These are phyloP conservation scores for Clavelina lepadiformis DNA, from an alignment of 23 tunicate genomes.

Conservation along the genomic window DNA sequence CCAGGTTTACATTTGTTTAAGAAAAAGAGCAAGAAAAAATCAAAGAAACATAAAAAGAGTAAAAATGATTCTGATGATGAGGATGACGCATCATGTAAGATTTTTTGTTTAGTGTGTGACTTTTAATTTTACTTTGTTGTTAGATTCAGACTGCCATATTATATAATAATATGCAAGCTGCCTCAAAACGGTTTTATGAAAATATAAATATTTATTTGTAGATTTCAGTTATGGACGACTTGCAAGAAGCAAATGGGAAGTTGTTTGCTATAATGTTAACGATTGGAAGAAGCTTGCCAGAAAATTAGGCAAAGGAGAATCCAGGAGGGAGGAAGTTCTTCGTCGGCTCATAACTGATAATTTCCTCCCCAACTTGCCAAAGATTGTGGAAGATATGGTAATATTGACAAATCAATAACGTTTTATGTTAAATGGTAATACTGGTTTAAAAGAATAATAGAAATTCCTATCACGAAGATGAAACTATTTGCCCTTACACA, in stretches of 20 bases:
- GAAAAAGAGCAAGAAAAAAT: slow-evolving; percentile 4
- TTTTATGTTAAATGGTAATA: no score
- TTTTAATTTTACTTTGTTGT: neutral
- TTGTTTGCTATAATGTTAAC: slow-evolving; percentile 75
- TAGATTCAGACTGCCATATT: no score
- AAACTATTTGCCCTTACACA: no score
- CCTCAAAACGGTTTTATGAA: no score
- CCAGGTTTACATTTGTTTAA: no score
- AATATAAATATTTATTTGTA: neutral
- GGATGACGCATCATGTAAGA: neutral
- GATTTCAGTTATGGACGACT: neutral
- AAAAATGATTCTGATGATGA: neutral
- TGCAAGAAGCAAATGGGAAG: slow-evolving; percentile 59
- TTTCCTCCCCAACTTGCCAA: slow-evolving; percentile 85
- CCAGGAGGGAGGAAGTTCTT: slow-evolving; percentile 61
- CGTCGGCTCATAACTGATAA: slow-evolving; percentile 79
- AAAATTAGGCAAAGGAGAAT: slow-evolving; percentile 45
- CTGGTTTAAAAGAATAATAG: no score
- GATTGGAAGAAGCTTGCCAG: slow-evolving; percentile 77
- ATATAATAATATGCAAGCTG: no score
- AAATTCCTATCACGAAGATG: no score
- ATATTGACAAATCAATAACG: neutral
- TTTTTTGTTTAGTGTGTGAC: neutral
- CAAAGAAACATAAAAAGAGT: neutral
- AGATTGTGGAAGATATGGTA: slow-evolving; percentile 94